phyloP scores from a whole-genome alignment of 2,888 invertebrate genomes.

The Drosophila demipolita region DNA sequence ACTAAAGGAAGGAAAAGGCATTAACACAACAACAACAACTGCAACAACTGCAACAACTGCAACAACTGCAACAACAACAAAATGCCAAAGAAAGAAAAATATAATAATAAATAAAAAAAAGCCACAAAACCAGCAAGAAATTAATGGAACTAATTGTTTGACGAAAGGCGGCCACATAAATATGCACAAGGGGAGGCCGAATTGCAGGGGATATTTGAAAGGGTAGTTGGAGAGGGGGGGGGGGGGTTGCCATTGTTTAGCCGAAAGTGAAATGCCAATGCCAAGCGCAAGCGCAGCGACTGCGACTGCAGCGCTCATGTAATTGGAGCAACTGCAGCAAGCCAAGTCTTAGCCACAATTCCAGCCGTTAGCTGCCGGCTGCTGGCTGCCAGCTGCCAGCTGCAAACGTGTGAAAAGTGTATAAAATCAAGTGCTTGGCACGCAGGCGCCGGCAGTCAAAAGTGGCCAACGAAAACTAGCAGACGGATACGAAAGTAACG shows the following conservation, averaged over 20 bases:
- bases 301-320: slow-evolving; percentile 54
- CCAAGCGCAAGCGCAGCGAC: slow-evolving; percentile 63
- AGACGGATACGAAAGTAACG: slow-evolving; percentile 25
- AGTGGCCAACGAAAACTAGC: slow-evolving; percentile 44
- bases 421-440: slow-evolving; percentile 73
- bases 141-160: slow-evolving; percentile 77
- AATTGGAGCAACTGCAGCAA: slow-evolving; percentile 68
- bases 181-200: not conserved
- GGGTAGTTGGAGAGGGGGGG: not conserved
- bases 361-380: not conserved
- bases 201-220: not conserved
- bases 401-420: slow-evolving; percentile 56
- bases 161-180: slow-evolving; percentile 75
- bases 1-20: slow-evolving; percentile 71
- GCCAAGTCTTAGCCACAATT: not conserved
- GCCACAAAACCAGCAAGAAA: slow-evolving; percentile 53
- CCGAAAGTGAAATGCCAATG: slow-evolving; percentile 78
- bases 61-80: slow-evolving; percentile 1
- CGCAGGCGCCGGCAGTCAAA: slow-evolving; percentile 74
- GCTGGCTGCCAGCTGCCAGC: slow-evolving; percentile 7
- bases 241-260: slow-evolving; percentile 50
- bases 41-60: too few relatives aligned
- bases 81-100: slow-evolving; percentile 12
- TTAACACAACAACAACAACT: slow-evolving; percentile 40
- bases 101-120: slow-evolving; percentile 13